Evolutionary conservation across 1,140 invertebrate species (phyloP), one percentile per base, ranked within the genome.

Genomic region (Leptopilina clavipes): DNA sequence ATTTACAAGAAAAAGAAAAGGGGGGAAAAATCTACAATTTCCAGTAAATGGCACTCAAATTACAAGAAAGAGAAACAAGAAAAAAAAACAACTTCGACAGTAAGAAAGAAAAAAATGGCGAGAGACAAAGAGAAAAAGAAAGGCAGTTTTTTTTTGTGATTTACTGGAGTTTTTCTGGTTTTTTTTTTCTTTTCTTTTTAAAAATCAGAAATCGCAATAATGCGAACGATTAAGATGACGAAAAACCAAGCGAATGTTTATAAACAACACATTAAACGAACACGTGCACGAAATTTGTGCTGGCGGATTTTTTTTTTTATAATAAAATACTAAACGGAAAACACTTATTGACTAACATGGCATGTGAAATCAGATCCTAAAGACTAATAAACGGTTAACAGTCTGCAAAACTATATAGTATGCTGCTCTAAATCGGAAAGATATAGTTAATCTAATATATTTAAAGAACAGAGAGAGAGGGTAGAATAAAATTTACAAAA

Each of bases 281-380:
- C 25, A 65, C 59, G 19, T 25, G 59, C 59, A 65, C 59, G 37
- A 3, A 14, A 65, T 22, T 11, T 31, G 59, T 65, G 54, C 25
- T 65, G 22, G 25, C 59, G 22, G 59, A 31, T 65, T 17, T 54
- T 65, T 17, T 54, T 19, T 9, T 40, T 8, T 40, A 54, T 54
- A 31, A 76, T 79, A 77, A 37, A 82, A 82, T 81, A 81, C 78
- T 76, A 79, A 79, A 74, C 48, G 45, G 76, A 82, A 80, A 77
- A 79, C 80, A 72, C 84, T 85, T 84, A 84, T 76, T 72, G 72
- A 78, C 81, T 83, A 84, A 82, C 79, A 85, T 85, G 84, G 84
- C 84, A 84, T 84, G 84, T 85, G 82, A 78, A 77, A 76, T 82
- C 80, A 82, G 76, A 79, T 81, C 76, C 77, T 76, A 78, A 19